Evolutionary conservation across 2,113 vertebrate genomes (phyloP).

Genomic region (Illadopsis cleaveri): DNA sequence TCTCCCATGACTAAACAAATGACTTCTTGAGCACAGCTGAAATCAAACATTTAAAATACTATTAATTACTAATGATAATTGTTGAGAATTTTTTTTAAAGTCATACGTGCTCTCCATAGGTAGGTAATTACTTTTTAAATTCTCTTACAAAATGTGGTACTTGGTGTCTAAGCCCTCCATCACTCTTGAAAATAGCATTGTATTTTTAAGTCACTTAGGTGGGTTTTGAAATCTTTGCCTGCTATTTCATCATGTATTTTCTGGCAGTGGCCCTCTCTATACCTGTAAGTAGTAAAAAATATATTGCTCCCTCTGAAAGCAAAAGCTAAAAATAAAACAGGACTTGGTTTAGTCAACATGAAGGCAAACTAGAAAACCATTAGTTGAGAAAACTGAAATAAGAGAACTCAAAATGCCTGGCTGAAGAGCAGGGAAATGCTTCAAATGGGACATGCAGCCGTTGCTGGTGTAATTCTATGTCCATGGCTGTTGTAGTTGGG

Average conservation of each 20-base stretch:
- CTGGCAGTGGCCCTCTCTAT: not conserved
- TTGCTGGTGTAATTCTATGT: not conserved
- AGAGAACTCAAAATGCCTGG: not conserved
- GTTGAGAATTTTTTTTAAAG: not conserved
- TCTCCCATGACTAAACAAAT: not conserved
- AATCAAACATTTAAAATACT: constrained; percentile 42
- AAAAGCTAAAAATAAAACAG: constrained; percentile 9
- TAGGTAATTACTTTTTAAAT: not conserved
- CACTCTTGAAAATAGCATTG: not conserved
- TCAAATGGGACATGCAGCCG: not conserved
- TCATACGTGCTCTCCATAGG: accelerated
- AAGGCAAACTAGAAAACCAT: not conserved
- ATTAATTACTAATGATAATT: constrained; percentile 17
- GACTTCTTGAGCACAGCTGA: not conserved
- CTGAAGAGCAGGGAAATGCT: not conserved
- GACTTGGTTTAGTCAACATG: not conserved
- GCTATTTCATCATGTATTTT: not conserved
- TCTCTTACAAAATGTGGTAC: not conserved
- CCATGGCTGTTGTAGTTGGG: accelerated
- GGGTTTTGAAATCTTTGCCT: not conserved
- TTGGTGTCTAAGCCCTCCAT: not conserved
- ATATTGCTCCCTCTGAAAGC: not conserved
- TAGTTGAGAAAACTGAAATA: not conserved
- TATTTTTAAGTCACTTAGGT: not conserved
- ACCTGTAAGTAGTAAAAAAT: constrained; percentile 14